Evolutionary conservation across 2,113 vertebrate genomes (phyloP), one percentile per base, ranked within the genome.

Genomic region (Pica pica): DNA sequence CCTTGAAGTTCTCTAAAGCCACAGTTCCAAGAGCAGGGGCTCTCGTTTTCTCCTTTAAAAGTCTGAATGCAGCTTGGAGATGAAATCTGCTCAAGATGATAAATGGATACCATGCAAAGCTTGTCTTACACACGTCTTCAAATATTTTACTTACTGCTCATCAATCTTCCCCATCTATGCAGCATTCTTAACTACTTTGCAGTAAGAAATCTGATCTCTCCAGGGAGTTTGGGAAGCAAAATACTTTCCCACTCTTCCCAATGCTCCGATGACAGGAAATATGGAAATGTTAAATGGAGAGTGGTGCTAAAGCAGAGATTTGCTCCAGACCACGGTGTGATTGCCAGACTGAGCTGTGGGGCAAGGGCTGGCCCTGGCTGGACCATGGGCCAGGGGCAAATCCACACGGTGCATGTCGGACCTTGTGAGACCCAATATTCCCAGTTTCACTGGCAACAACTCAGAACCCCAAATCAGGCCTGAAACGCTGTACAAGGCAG

Each of bases 81-180:
- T 76, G 57, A 93, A 94, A 96, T 61, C 50, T 55, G 27, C 83
- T 95, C 61, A 59, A 82, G 89, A 78, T 88, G 83, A 95, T 94
- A 90, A 96, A 93, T 63, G 77, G 89, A 80, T 77, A 80, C 47
- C 87, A 89, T 56, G 87, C 74, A 85, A 95, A 94, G 50, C 87
- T 93, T 84, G 87, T 90, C 83, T 95, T 93, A 82, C 68, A 86
- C 53, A 73, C 42, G 18, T 91, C 92, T 95, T 96, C 86, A 97
- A 97, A 94, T 96, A 83, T 94, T 95, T 88, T 95, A 92, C 87
- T 94, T 93, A 83, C 86, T 79, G 91, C 81, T 92, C 76, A 70
- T 89, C 82, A 28, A 64, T 90, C 94, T 95, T 97, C 28, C 46
- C 90, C 84, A 80, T 70, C 41, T 41, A 71, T 15, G 31, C 73